Evolutionary conservation across 2,113 vertebrate genomes (phyloP).

Genomic region (Suncus etruscus): DNA sequence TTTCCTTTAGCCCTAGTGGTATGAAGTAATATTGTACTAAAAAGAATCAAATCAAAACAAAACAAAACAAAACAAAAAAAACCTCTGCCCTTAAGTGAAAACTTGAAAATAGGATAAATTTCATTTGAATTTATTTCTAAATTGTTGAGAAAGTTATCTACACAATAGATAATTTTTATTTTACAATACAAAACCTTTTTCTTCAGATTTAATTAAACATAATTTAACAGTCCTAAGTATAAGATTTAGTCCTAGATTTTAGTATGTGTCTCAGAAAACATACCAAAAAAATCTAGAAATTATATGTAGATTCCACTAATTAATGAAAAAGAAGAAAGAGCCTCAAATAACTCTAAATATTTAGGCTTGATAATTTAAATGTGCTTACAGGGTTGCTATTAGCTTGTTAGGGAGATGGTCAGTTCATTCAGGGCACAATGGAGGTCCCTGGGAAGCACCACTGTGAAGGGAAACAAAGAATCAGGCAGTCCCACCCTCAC

Average conservation of each 20-base stretch:
- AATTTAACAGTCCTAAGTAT: neutral
- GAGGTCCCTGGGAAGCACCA: constrained; percentile 77
- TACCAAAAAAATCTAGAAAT: constrained; percentile 46
- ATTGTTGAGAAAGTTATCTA: neutral
- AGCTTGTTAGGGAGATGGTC: constrained; percentile 80
- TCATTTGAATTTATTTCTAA: neutral
- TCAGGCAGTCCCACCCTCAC: constrained; percentile 78
- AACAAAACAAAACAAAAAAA: neutral
- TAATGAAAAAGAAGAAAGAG: constrained; percentile 73
- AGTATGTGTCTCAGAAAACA: constrained; percentile 62
- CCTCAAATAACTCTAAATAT: constrained; percentile 86
- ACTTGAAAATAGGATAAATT: neutral
- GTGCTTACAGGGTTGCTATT: constrained; percentile 82
- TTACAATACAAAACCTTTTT: constrained; percentile 55
- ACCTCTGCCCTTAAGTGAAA: neutral
- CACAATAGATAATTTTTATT: neutral
- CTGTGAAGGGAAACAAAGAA: constrained; percentile 84
- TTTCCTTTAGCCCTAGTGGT: neutral
- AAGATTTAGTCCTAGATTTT: constrained; percentile 48
- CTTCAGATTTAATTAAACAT: constrained; percentile 72
- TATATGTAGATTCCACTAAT: constrained; percentile 67
- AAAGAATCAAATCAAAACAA: neutral
- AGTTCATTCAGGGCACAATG: constrained; percentile 83
- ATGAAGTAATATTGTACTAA: no score
- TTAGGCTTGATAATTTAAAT: constrained; percentile 81